Evolutionary conservation across 2,113 vertebrate genomes (phyloP), one percentile per base, ranked within the genome.

Genomic region (Sturnus vulgaris): DNA sequence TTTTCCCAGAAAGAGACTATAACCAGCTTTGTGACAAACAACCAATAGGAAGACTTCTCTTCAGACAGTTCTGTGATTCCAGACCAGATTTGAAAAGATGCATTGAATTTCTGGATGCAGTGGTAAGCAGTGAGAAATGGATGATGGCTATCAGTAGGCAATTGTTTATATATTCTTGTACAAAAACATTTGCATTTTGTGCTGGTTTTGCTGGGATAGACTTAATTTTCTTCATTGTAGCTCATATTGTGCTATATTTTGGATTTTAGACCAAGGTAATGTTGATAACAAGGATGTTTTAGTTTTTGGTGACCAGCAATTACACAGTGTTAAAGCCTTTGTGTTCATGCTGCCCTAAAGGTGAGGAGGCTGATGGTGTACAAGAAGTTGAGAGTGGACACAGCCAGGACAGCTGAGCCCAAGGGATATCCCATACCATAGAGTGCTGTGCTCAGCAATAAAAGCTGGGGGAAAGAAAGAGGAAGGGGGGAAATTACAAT

Each of bases 51-150:
- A 98, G 98, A 86, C 98, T 98, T 93, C 98, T 99, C 76, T 99
- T 99, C 97, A 98, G 99, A 88, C 98, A 99, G 93, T 99, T 99
- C 97, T 99, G 99, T 91, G 98, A 98, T 83, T 98, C 98, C 15
- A 98, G 97, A 90, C 96, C 96, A 42, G 97, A 98, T 75, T 96
- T 99, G 82, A 98, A 98, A 96, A 97, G 97, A 83, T 98, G 98
- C 93, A 98, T 99, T 57, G 98, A 99, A 86, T 99, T 99, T 90
- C 97, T 99, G 97, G 99, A 99, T 72, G 97, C 98, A 55, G 99
- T 99, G 98, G 99, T 99, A 97, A 99, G 99, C n/a, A 88, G 30
- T 75, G 44, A 90, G 37, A 69, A 88, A 31, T 16, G 42, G 15
- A 19, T 52, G 19, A 19, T 46, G 13, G 15, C 11, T 65, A 9